Evolutionary conservation across 1,140 invertebrate species (phyloP).

Genomic region (Dermatophagoides farinae): DNA sequence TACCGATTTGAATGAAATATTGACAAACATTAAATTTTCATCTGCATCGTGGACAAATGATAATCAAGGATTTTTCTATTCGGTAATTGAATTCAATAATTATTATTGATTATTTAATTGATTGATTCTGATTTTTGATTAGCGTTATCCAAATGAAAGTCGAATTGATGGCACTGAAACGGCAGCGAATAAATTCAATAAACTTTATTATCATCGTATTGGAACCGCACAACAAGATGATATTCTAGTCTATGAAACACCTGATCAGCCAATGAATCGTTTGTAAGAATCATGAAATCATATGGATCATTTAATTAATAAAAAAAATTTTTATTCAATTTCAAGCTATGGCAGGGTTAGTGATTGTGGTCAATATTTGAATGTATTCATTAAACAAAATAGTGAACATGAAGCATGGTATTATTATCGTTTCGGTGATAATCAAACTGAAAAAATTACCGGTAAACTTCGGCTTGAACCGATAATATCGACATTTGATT

Average conservation of each 20-base stretch:
- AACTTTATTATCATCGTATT: conserved; percentile 74
- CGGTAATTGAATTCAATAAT: not conserved
- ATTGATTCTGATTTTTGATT: too few species aligned
- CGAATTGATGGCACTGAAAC: conserved; percentile 65
- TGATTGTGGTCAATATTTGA: conserved; percentile 70
- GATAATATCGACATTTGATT: conserved; percentile 52
- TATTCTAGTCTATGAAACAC: conserved; percentile 69
- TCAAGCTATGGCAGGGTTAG: conserved; percentile 39
- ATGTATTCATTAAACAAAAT: conserved; percentile 53
- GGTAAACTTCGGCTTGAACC: not conserved
- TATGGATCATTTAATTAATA: conserved; percentile 31
- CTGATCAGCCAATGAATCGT: conserved; percentile 71
- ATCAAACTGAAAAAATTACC: conserved; percentile 24
- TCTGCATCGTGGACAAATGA: conserved; percentile 81
- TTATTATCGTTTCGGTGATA: conserved; percentile 30
- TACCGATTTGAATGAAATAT: conserved; percentile 62
- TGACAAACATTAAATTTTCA: conserved; percentile 80
- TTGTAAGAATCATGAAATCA: conserved; percentile 22
- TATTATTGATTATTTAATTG: not conserved
- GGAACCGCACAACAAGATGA: conserved; percentile 75
- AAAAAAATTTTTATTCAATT: not conserved
- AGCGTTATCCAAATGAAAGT: conserved; percentile 41
- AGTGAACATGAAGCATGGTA: conserved; percentile 72
- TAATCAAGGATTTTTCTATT: conserved; percentile 79
- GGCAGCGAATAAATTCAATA: conserved; percentile 62